Evolutionary conservation across 2,797 vertebrate species (phyloP).

Genomic region (Buphagus erythrorhynchus): DNA sequence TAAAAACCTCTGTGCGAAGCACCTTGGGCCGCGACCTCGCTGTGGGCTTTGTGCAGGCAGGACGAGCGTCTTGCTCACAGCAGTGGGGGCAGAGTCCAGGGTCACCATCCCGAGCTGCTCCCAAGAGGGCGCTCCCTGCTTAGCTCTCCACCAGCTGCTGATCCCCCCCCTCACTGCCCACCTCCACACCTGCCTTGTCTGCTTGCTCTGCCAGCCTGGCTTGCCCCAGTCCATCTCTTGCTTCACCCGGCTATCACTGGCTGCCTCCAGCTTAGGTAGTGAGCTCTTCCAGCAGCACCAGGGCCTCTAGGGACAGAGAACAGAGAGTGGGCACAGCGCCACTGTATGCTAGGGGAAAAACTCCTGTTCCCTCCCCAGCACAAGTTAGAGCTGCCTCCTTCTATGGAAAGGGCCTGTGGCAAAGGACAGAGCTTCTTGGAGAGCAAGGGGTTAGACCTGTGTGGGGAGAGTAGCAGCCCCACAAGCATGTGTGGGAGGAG

Average conservation of each 20-base stretch:
- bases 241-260: neutral
- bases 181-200: neutral
- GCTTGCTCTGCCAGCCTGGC: constrained; percentile 16
- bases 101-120: neutral
- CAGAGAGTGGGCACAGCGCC: neutral
- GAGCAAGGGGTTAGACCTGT: neutral
- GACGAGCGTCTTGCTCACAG: neutral
- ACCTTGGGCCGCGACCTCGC: constrained; percentile 32
- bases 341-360: neutral
- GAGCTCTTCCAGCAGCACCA: constrained; percentile 7
- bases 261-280: constrained; percentile 31
- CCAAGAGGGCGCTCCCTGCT: neutral
- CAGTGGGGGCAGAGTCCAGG: neutral
- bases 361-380: neutral
- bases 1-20: constrained; percentile 41
- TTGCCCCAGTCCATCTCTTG: neutral
- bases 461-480: neutral
- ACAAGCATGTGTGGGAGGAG: neutral
- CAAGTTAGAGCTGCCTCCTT: neutral
- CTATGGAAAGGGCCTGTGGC: neutral
- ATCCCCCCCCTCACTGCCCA: neutral
- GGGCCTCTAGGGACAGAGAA: neutral
- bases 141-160: neutral
- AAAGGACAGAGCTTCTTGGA: neutral
- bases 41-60: constrained; percentile 35